Evolutionary conservation across 2,797 vertebrate species (phyloP), one percentile per base, ranked within the genome.

Genomic region (Alectoris magna): DNA sequence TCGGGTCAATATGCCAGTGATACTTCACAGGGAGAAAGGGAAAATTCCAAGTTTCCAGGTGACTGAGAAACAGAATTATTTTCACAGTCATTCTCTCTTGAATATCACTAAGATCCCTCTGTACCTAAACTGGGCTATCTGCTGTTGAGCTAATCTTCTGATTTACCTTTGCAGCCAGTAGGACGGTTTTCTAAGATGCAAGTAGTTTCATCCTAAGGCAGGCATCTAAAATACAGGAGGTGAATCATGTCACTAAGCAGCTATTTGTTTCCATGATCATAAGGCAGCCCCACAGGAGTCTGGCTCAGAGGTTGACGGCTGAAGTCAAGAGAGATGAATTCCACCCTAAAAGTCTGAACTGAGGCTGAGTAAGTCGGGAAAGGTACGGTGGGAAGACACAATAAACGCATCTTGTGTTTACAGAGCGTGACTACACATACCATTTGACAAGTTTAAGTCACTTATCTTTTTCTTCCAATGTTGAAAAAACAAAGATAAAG

Each of bases 341-440:
- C 70, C 59, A 46, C 38, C 14, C n/a, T 46, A 39, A 46, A 83
- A 74, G 31, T 83, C 82, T 89, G 66, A 58, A 49, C 58, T 64
- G 72, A 77, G 63, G 24, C 76, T 81, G 72, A 71, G 31, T 71
- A 77, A 77, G 49, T 11, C 6, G 23, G n/a, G 81, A 75, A 87
- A 72, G 17, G 18, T 63, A 26, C 23, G 66, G 81, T 83, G 43
- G 39, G 27, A 75, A 46, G 46, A 27, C 69, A 56, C 26, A 69
- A 9, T 49, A 71, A 87, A 76, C 9, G 8, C 21, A 11, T 73
- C 39, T 64, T 8, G 3, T 29, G 16, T 17, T 66, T 79, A 49
- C 46, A 88, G 26, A 46, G 31, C 23, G 43, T 22, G n/a, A 39
- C 56, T 71, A 5, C 1, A 1, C 0, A 0, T 56, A 49, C 7